Conservation (phyloP, 2,797 vertebrate species). For the Aselliscus stoliczkanus region DNA sequence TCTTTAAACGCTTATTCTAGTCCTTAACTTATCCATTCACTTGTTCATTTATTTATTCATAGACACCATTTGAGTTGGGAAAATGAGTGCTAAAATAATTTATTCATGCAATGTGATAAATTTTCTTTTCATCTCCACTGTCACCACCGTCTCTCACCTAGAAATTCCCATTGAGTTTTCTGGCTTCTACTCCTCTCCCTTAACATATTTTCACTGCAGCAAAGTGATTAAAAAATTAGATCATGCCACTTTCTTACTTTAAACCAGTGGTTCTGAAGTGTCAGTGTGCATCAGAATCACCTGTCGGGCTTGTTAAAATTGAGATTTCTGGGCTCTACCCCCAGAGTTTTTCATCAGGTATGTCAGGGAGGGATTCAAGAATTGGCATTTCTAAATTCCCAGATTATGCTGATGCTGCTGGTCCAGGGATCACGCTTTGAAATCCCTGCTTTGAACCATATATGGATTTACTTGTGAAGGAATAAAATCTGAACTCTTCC, state of each 20-base stretch:
- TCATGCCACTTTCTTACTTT: not conserved
- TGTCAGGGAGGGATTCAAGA: not conserved
- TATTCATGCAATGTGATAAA: slow-evolving; percentile 41
- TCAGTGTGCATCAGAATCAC: not conserved
- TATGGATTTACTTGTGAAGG: not conserved
- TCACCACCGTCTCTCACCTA: not conserved
- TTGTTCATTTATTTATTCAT: slow-evolving; percentile 19
- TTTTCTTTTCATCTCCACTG: not conserved
- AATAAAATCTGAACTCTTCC: not conserved
- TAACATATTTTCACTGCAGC: not conserved
- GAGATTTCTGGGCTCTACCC: not conserved
- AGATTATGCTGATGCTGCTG: not conserved
- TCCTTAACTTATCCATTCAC: not conserved
- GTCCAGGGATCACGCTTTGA: not conserved
- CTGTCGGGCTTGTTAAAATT: not conserved
- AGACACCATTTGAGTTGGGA: not conserved
- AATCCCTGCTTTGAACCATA: not conserved
- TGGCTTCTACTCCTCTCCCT: not conserved
- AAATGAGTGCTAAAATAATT: slow-evolving; percentile 44
- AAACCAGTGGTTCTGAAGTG: not conserved
- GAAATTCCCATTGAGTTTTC: not conserved
- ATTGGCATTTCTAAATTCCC: not conserved
- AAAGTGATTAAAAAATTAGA: not conserved
- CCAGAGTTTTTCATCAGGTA: not conserved
- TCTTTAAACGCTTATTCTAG: slow-evolving; percentile 20